Conservation (phyloP, 37 sponge, comb jelly and placozoan genomes). For the Eunapius fragilis region DNA sequence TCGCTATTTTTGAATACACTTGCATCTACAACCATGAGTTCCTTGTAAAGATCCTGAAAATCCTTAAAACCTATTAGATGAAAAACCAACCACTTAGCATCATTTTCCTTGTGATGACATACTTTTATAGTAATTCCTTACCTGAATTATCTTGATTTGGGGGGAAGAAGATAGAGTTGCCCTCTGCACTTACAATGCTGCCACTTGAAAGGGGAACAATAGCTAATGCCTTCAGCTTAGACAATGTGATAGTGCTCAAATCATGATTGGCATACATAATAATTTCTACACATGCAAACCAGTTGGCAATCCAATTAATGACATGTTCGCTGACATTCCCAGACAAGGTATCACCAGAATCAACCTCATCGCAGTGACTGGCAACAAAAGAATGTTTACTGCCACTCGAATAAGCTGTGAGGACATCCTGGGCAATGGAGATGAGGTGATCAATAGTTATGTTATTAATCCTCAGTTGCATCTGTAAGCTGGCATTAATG, state of each 20-base stretch:
- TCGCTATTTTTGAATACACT: conserved; percentile 16
- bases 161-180: conserved; percentile 46
- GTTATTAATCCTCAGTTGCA: conserved; percentile 23
- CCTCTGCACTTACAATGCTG: conserved; percentile 13
- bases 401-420: conserved; percentile 1
- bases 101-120: neutral
- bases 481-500: conserved; percentile 20
- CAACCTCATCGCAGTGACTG: neutral
- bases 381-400: neutral
- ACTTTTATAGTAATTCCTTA: neutral
- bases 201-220: conserved; percentile 48
- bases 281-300: conserved; percentile 64
- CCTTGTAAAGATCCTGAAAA: conserved; percentile 38
- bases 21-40: conserved; percentile 33
- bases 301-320: conserved; percentile 51
- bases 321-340: neutral
- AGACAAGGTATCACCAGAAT: neutral
- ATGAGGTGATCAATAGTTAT: conserved; percentile 52
- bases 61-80: neutral
- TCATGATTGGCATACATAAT: conserved; percentile 27
- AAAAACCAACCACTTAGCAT: no score
- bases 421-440: conserved; percentile 9
- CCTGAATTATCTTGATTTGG: conserved; percentile 21
- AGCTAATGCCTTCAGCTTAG: conserved; percentile 23
- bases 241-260: neutral